A percentile compares a stretch with the other conserved stretches of the same genome.
Conservation (phyloP, 2,113 vertebrate species). For the Platysteira castanea region DNA sequence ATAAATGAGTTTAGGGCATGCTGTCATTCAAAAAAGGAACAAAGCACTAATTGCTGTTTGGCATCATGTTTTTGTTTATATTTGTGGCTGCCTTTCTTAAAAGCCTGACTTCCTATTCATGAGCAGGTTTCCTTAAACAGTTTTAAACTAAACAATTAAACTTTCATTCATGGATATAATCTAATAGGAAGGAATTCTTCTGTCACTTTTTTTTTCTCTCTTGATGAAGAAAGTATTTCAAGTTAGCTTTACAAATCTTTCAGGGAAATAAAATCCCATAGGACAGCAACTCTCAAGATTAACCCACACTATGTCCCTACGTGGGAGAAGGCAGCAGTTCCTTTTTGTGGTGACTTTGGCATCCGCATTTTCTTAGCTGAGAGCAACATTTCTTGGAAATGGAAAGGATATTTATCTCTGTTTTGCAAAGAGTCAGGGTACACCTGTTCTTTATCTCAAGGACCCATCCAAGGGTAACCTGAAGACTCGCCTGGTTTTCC, state of each 20-base stretch:
- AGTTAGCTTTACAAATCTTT: neutral
- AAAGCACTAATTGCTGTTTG: conserved; percentile 57
- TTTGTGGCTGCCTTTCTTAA: conserved; percentile 54
- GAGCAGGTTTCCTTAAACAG: conserved; percentile 36
- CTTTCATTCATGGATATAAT: conserved; percentile 39
- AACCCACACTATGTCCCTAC: neutral
- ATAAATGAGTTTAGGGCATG: neutral
- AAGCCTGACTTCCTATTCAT: conserved; percentile 51
- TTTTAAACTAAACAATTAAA: conserved; percentile 55
- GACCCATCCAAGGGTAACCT: neutral
- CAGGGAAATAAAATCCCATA: neutral
- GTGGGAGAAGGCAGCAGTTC: neutral
- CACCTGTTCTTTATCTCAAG: conserved; percentile 33
- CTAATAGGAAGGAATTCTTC: conserved; percentile 6
- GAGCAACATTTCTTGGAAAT: neutral
- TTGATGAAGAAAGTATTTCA: conserved; percentile 2
- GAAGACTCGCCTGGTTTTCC: neutral
- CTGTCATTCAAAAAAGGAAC: conserved; percentile 55
- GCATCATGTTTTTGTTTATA: conserved; percentile 47
- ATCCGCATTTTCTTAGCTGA: neutral
- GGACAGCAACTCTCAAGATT: neutral
- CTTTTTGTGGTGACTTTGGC: neutral
- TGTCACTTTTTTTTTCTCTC: neutral
- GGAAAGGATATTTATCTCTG: conserved; percentile 4
- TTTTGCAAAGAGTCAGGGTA: neutral